phyloP scores from a whole-genome alignment of 2,888 invertebrate genomes.

The Laothoe populi region DNA sequence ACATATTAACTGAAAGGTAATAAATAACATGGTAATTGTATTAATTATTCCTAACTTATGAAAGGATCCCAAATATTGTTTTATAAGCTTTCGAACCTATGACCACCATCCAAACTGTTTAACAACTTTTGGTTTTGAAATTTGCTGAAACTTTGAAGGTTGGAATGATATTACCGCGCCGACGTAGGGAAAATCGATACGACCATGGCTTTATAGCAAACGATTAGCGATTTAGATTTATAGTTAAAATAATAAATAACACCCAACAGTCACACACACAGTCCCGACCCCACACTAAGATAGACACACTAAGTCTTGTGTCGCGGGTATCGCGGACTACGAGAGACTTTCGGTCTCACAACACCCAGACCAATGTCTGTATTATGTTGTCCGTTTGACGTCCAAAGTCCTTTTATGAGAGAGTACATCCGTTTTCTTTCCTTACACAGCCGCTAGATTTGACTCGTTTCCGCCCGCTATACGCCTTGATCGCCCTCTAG shows the following conservation, averaged over 20 bases:
- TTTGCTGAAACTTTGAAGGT: background rate
- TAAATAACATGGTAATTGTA: background rate
- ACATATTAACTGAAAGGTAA: background rate
- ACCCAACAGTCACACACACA: too few relatives aligned
- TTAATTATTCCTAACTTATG: background rate
- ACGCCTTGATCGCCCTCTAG: too few relatives aligned
- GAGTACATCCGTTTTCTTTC: too few relatives aligned
- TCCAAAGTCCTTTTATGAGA: too few relatives aligned
- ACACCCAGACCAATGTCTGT: too few relatives aligned
- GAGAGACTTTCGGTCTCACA: too few relatives aligned
- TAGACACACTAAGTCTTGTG: too few relatives aligned
- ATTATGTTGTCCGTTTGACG: too few relatives aligned
- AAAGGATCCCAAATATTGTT: background rate
- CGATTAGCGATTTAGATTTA: background rate
- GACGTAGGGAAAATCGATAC: background rate
- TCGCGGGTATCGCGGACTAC: too few relatives aligned
- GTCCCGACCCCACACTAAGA: too few relatives aligned
- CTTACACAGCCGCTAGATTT: too few relatives aligned
- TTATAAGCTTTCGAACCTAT: slow-evolving; percentile 7
- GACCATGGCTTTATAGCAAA: background rate
- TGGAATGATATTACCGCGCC: background rate
- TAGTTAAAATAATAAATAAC: background rate
- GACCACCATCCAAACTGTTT: background rate
- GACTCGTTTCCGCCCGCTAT: too few relatives aligned
- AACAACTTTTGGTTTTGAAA: background rate